A percentile compares a stretch with the other conserved stretches of the same genome.
phyloP scores from a whole-genome alignment of 2,113 vertebrate genomes.

The Cervus canadensis region DNA sequence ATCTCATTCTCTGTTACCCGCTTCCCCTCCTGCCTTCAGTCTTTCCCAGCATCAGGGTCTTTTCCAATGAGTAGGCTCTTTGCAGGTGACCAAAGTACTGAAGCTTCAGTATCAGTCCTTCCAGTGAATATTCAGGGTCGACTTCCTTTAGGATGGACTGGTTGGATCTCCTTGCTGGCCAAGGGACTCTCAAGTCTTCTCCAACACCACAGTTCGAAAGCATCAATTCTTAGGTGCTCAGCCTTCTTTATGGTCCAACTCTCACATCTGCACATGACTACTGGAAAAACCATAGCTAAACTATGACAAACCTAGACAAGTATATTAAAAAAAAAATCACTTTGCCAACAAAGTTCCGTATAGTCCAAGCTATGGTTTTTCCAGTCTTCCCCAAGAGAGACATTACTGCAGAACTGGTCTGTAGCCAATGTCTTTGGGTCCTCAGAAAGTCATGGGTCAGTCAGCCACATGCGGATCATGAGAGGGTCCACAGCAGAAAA shows the following conservation, averaged over 20 bases:
- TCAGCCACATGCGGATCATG: neutral
- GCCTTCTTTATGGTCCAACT: neutral
- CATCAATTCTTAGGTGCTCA: neutral
- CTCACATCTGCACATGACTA: neutral
- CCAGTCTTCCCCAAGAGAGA: neutral
- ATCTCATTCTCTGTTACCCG: neutral
- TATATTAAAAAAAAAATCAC: neutral
- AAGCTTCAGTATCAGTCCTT: neutral
- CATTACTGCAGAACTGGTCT: neutral
- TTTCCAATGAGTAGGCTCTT: neutral
- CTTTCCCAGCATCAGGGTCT: neutral
- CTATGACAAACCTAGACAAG: neutral
- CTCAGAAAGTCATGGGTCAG: neutral
- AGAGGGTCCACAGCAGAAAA: neutral
- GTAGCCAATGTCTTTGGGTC: neutral
- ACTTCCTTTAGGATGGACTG: neutral
- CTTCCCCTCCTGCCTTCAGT: neutral
- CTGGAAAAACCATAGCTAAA: neutral
- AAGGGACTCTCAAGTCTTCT: neutral
- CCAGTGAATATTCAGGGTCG: neutral
- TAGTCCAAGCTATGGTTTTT: neutral
- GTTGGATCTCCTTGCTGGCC: neutral
- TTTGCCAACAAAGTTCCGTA: neutral
- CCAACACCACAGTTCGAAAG: neutral
- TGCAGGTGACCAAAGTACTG: neutral